These are phyloP conservation scores for Cetonia aurata DNA, from an alignment of 2,888 invertebrate genomes.

Conservation along the genomic window DNA sequence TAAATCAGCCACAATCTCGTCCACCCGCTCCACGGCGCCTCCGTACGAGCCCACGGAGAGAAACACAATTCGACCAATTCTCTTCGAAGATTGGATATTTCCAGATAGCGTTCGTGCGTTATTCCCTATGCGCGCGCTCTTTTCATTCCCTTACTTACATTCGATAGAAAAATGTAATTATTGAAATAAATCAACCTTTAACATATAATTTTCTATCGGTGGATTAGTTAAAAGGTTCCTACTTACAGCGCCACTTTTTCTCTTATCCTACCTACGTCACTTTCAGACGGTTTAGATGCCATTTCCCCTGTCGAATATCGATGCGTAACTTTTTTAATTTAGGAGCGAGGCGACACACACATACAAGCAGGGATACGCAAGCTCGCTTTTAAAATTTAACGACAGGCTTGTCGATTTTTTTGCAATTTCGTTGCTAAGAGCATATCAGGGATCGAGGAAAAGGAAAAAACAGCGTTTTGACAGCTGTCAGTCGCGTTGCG, in stretches of 20 bases:
- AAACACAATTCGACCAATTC: constrained; percentile 36
- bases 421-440: neutral
- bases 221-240: neutral
- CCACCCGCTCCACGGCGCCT: constrained; percentile 9
- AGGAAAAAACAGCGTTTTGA: constrained; percentile 7
- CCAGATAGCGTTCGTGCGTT: constrained; percentile 18
- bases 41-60: neutral
- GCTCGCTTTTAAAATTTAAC: constrained; percentile 2
- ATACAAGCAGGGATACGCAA: neutral
- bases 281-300: too few relatives aligned
- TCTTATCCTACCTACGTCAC: too few relatives aligned
- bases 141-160: neutral
- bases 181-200: constrained; percentile 16
- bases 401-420: neutral
- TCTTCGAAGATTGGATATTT: constrained; percentile 33
- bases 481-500: constrained; percentile 16
- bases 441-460: neutral
- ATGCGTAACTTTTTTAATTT: neutral
- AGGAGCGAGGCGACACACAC: constrained; percentile 5
- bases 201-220: too few relatives aligned
- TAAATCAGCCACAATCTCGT: constrained; percentile 34
- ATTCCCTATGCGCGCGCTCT: neutral
- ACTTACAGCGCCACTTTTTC: neutral
- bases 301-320: too few relatives aligned
- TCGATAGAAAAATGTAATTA: neutral